Evolutionary conservation across 2,113 vertebrate species (phyloP).

Genomic region (Microtus ochrogaster): DNA sequence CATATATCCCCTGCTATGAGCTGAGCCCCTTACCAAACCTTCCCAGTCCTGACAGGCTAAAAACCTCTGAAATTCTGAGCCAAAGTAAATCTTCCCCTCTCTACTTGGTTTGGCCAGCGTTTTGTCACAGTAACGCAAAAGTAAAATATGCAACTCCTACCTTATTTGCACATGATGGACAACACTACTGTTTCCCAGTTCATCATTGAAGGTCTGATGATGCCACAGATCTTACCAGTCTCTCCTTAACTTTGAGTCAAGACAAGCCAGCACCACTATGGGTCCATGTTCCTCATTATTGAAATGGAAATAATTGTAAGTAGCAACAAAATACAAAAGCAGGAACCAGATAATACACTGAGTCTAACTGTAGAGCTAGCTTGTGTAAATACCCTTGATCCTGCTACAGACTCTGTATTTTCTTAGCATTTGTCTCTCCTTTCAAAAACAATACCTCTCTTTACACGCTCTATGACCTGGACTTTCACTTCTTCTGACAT

Average conservation of each 20-base stretch:
- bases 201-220: too few species aligned
- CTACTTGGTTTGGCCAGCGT: background rate
- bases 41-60: background rate
- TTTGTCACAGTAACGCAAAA: too few species aligned
- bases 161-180: too few species aligned
- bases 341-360: background rate
- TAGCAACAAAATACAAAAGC: background rate
- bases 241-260: background rate
- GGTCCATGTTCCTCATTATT: background rate
- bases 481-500: background rate
- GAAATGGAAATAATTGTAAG: background rate
- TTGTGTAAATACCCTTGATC: background rate
- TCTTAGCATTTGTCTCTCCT: background rate
- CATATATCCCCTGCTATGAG: too few species aligned
- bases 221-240: accelerated
- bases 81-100: background rate
- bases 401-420: background rate
- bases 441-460: background rate
- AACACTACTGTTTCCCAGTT: too few species aligned
- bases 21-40: too few species aligned
- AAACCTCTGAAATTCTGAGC: background rate
- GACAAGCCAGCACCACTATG: background rate
- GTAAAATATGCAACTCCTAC: background rate
- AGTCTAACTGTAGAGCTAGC: background rate
- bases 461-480: background rate